Conservation (phyloP, 2,797 vertebrate species). For the Mormyrus proboscirostris region DNA sequence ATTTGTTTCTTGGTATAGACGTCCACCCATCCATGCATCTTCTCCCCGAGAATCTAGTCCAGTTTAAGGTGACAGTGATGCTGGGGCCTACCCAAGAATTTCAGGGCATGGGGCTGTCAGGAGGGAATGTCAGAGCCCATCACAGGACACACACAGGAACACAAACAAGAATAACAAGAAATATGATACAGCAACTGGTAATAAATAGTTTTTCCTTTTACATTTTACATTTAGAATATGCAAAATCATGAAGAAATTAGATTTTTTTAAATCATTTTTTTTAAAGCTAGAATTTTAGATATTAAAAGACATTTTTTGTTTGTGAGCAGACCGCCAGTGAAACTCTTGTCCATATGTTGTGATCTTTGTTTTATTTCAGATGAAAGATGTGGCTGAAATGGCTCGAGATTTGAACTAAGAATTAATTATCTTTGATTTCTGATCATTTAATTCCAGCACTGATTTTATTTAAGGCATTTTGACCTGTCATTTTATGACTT, state of each 20-base stretch:
- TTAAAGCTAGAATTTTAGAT: neutral
- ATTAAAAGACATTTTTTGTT: neutral
- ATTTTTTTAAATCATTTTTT: neutral
- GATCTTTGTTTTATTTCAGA: neutral
- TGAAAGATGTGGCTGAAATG: neutral
- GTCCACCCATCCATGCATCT: neutral
- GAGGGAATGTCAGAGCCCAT: neutral
- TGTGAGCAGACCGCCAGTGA: neutral
- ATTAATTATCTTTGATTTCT: neutral
- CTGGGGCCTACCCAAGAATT: neutral
- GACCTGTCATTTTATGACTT: neutral
- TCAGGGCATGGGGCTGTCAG: neutral
- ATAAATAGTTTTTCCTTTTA: neutral
- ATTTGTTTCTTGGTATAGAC: neutral
- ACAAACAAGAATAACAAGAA: neutral
- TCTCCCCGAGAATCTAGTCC: neutral
- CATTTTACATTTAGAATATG: neutral
- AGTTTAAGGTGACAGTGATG: neutral
- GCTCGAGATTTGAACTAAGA: neutral
- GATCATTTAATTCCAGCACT: neutral
- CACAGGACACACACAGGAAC: neutral
- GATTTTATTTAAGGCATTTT: neutral
- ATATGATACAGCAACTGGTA: neutral
- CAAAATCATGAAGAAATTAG: neutral
- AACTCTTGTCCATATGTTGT: neutral